Percentiles rank a stretch among this genome's conserved stretches.
Conservation (phyloP, 2,113 vertebrate genomes). For the Campylorhamphus procurvoides region DNA sequence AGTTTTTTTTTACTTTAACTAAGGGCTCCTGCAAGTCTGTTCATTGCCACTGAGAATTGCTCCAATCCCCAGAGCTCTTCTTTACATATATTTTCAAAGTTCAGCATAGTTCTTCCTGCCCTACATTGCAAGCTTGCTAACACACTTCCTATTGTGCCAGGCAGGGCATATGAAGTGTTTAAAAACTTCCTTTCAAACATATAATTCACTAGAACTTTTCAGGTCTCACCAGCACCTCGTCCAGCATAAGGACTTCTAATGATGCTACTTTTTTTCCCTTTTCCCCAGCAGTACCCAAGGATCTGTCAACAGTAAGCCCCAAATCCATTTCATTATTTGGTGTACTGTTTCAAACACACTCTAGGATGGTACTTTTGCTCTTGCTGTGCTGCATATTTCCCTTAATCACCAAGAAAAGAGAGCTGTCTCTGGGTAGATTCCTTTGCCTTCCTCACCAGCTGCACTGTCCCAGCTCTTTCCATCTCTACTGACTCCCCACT, state of each 20-base stretch:
- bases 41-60: conserved; percentile 27
- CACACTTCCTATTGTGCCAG: neutral
- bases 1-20: neutral
- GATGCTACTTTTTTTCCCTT: neutral
- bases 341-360: neutral
- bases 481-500: neutral
- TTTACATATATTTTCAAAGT: conserved; percentile 46
- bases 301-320: neutral
- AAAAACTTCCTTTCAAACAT: conserved; percentile 22
- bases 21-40: conserved; percentile 9
- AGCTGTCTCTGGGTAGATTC: neutral
- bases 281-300: neutral
- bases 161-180: conserved; percentile 16
- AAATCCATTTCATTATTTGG: neutral
- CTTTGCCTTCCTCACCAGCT: neutral
- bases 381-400: neutral
- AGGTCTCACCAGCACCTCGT: neutral
- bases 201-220: conserved; percentile 10
- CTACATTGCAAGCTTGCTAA: conserved; percentile 38
- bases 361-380: neutral
- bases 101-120: conserved; percentile 24
- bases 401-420: neutral
- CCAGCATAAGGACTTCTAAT: neutral
- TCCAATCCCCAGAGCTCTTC: conserved; percentile 40
- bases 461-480: neutral